Percentiles rank a stretch among this genome's conserved stretches.
Conservation (phyloP, 1,140 invertebrate genomes). For the Chelonus insularis region DNA sequence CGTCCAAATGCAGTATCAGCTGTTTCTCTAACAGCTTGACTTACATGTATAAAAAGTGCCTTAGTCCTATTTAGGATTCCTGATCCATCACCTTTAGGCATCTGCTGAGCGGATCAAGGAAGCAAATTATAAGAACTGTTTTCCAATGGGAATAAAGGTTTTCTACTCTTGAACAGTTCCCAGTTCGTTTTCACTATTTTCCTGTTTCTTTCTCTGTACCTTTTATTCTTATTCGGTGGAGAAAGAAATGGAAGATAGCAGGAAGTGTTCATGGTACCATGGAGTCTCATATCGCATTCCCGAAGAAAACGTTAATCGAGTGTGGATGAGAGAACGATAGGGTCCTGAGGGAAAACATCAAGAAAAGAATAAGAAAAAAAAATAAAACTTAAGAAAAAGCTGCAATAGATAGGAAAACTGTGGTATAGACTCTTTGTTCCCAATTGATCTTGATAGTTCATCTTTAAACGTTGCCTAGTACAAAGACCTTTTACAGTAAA, state of each 20-base stretch:
- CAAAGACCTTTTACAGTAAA: not conserved
- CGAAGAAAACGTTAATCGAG: constrained; percentile 26
- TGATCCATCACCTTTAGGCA: not conserved
- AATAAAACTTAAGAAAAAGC: not conserved
- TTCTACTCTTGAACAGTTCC: no score
- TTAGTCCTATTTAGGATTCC: not conserved
- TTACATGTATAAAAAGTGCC: not conserved
- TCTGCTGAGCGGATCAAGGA: not conserved
- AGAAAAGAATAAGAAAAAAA: not conserved
- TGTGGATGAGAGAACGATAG: constrained; percentile 28
- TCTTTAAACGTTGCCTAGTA: constrained; percentile 11
- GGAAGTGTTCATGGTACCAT: not conserved
- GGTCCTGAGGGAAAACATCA: constrained; percentile 16
- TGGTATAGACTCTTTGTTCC: not conserved
- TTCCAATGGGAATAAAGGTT: not conserved
- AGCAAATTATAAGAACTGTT: not conserved
- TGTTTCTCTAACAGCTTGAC: no score
- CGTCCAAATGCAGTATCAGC: no score
- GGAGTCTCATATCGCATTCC: constrained; percentile 15
- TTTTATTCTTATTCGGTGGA: no score
- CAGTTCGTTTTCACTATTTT: no score
- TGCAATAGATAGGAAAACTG: not conserved
- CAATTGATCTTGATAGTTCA: constrained; percentile 10
- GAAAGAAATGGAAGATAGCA: no score
- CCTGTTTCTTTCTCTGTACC: no score